These are phyloP conservation scores for Scaptodrosophila latifasciaeformis DNA, from an alignment of 2,888 invertebrate genomes.

Conservation along the genomic window DNA sequence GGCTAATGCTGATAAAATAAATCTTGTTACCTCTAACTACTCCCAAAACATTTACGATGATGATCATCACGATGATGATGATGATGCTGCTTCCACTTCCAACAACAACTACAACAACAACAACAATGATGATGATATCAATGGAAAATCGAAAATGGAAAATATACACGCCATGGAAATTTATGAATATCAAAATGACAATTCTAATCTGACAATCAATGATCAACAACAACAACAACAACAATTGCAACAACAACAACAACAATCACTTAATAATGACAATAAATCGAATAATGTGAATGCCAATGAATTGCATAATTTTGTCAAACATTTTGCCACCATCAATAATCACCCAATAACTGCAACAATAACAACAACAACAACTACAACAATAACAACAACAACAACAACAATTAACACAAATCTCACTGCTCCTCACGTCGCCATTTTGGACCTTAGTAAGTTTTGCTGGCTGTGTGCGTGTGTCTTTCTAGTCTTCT, in stretches of 20 bases:
- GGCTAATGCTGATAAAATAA: conserved; percentile 76
- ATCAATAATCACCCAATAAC: conserved; percentile 42
- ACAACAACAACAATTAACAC: conserved; percentile 47
- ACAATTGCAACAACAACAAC: conserved; percentile 19
- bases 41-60: conserved; percentile 52
- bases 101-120: neutral
- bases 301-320: conserved; percentile 45
- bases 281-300: conserved; percentile 23
- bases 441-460: conserved; percentile 73
- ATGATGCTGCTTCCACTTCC: conserved; percentile 29
- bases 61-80: conserved; percentile 37
- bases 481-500: conserved; percentile 30
- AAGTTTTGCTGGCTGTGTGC: conserved; percentile 65
- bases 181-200: conserved; percentile 39
- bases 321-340: conserved; percentile 48
- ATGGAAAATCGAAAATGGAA: too few species aligned
- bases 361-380: conserved; percentile 37
- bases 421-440: conserved; percentile 50
- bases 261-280: conserved; percentile 20
- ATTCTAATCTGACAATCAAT: conserved; percentile 28
- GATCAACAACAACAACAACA: conserved; percentile 22
- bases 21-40: conserved; percentile 75
- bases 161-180: too few species aligned
- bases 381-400: conserved; percentile 41
- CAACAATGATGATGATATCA: too few species aligned